phyloP scores from a whole-genome alignment of 2,888 invertebrate species.

The Griposia aprilina region DNA sequence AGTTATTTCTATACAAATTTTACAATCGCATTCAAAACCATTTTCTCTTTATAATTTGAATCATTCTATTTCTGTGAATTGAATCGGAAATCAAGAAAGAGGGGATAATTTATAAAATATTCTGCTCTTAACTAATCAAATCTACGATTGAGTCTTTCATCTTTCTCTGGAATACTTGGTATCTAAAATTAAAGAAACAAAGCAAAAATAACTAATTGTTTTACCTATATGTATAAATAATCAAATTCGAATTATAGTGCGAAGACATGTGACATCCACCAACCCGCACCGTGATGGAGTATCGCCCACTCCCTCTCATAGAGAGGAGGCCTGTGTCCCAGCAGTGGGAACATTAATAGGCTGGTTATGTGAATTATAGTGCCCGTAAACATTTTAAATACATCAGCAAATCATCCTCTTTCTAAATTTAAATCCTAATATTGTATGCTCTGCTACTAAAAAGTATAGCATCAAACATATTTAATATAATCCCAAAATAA shows the following conservation, averaged over 20 bases:
- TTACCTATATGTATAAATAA: too few species aligned
- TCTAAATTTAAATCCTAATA: conserved; percentile 30
- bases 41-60: neutral
- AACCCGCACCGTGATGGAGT: too few species aligned
- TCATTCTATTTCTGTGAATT: neutral
- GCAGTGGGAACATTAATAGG: too few species aligned
- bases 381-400: conserved; percentile 3
- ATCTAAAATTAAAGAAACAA: neutral
- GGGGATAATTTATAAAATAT: neutral
- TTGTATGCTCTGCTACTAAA: neutral
- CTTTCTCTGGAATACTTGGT: neutral
- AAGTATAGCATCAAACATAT: conserved; percentile 25
- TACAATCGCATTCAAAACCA: neutral
- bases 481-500: conserved; percentile 52
- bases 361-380: neutral
- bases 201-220: neutral
- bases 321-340: too few species aligned
- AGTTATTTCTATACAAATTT: neutral
- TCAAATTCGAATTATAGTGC: neutral
- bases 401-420: neutral
- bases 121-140: neutral
- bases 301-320: too few species aligned
- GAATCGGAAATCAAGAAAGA: neutral
- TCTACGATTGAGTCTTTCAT: neutral
- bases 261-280: too few species aligned